phyloP scores from a whole-genome alignment of 2,113 vertebrate species.

The Onychostruthus taczanowskii region DNA sequence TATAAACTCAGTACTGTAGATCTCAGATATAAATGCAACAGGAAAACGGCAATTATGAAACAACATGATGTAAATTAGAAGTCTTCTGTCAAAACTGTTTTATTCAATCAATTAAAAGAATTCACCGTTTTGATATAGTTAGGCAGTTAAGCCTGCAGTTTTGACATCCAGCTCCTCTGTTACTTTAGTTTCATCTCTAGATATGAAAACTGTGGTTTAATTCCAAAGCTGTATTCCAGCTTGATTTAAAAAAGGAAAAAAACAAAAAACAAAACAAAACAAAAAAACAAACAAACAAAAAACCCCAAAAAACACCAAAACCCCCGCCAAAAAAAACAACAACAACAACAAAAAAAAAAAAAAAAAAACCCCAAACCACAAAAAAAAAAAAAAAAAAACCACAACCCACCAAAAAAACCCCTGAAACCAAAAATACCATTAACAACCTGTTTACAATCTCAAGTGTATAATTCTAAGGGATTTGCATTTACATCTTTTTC shows the following conservation, averaged over 20 bases:
- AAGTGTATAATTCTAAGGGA: background rate
- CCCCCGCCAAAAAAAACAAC: too few species aligned
- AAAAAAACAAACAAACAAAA: background rate
- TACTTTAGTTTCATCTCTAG: background rate
- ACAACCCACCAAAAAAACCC: too few species aligned
- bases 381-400: background rate
- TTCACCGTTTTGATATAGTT: background rate
- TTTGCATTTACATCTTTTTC: background rate
- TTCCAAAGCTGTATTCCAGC: background rate
- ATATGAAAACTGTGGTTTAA: background rate
- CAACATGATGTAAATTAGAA: background rate
- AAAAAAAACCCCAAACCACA: too few species aligned
- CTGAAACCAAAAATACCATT: background rate
- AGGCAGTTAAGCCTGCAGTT: background rate
- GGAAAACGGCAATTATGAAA: background rate
- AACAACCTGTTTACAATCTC: background rate
- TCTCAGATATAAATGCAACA: background rate
- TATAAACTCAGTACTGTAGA: background rate
- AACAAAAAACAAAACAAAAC: too few species aligned
- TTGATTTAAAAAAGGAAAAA: background rate
- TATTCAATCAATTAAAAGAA: conserved; percentile 2
- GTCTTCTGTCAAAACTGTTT: background rate
- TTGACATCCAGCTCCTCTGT: background rate
- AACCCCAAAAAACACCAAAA: too few species aligned
- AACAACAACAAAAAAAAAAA: background rate